Evolutionary conservation across 2,797 vertebrate genomes (phyloP), one percentile per base, ranked within the genome.

Genomic region (Enteromius treurensis): DNA sequence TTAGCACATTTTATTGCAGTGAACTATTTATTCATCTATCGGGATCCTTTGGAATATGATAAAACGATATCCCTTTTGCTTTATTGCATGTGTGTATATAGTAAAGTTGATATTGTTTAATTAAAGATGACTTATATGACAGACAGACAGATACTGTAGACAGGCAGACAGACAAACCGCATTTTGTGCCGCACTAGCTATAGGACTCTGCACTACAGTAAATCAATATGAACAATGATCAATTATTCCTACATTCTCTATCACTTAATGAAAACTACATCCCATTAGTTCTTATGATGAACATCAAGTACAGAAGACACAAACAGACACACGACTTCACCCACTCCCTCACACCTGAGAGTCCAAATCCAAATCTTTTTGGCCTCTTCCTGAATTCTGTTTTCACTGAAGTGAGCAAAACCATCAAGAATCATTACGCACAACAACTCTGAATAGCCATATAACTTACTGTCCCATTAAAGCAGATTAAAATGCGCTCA

Each of bases 391-490:
- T 74, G 29, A 74, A 53, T 53, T 53, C 71, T 53, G 2, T 34
- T 53, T 65, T 7, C 62, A 7, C 17, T 7, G 69, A 49, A 53
- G 71, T 75, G 71, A 53, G 49, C 29, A n/a, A 53, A 37, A 37
- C 11, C 71, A n/a, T 75, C 5, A 75, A 55, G 29, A 55, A 55
- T 37, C 49, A 55, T 34, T 55, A 14, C 49, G 53, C 19, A 55
- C 10, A 14, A 55, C 5, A 65, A 34, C 10, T 26, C 77, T 65
- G 71, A 55, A 62, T 51, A 75, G 19, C 45, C 45, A 79, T 78
- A 49, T 78, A 13, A 73, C 40, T 45, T 29, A 68, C n/a, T 37
- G 34, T 67, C 64, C 40, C 80, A 47, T 75, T 79, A 34, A 64
- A 81, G 47, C 40, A 51, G 80, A 79, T 79, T 23, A 32, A 79